phyloP scores from a whole-genome alignment of 1,140 invertebrate species.

The Drosophila quadrilineata region DNA sequence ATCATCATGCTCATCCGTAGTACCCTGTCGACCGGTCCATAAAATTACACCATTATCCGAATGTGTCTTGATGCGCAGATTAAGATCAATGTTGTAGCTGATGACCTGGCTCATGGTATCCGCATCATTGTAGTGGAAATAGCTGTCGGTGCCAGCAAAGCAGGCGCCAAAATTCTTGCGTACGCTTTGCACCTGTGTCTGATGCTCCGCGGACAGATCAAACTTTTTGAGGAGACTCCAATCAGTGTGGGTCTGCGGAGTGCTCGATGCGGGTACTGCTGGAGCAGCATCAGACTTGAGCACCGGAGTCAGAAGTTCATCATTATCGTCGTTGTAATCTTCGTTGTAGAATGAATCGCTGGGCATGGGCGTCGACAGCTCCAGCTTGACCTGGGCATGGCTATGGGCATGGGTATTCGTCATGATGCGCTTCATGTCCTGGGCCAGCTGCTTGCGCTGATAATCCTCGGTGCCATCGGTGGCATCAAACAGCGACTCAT shows the following conservation, averaged over 20 bases:
- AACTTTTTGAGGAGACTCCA: constrained; percentile 75
- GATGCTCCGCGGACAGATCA: constrained; percentile 67
- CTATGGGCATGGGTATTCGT: constrained; percentile 59
- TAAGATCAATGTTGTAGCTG: constrained; percentile 81
- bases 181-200: constrained; percentile 57
- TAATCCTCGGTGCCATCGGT: constrained; percentile 68
- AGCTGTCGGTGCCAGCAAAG: constrained; percentile 87
- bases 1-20: constrained; percentile 87
- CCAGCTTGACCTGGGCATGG: constrained; percentile 20
- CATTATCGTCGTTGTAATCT: constrained; percentile 43
- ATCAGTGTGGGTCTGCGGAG: constrained; percentile 71
- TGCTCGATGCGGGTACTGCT: constrained; percentile 16
- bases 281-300: constrained; percentile 20
- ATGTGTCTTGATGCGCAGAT: constrained; percentile 78
- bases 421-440: constrained; percentile 80
- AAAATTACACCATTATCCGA: constrained; percentile 88
- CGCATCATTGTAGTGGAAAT: constrained; percentile 86
- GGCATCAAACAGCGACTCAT: constrained; percentile 65
- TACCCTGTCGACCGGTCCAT: constrained; percentile 91
- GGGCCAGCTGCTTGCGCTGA: constrained; percentile 72
- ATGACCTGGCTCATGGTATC: constrained; percentile 86
- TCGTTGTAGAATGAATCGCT: constrained; percentile 33
- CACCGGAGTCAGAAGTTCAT: constrained; percentile 54
- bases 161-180: constrained; percentile 82
- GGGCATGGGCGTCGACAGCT: constrained; percentile 5